phyloP scores from a whole-genome alignment of 2,113 vertebrate species.

The Coturnix japonica region DNA sequence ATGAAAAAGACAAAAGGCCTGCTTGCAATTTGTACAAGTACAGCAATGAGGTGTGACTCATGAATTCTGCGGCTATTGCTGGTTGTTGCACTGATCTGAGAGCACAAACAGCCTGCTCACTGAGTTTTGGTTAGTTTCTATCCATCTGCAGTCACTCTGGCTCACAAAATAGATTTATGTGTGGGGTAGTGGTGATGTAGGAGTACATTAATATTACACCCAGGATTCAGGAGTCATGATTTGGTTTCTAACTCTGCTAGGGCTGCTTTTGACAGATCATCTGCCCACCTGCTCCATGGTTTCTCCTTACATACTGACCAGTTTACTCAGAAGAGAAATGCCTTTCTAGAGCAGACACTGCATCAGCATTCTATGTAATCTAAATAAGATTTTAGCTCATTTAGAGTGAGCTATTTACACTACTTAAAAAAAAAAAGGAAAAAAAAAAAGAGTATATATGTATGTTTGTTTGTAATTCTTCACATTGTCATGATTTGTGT shows the following conservation, averaged over 20 bases:
- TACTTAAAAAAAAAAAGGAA: background rate
- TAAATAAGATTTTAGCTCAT: background rate
- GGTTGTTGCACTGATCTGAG: background rate
- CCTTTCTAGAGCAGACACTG: background rate
- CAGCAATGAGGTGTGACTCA: background rate
- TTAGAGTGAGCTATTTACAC: background rate
- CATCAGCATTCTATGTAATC: background rate
- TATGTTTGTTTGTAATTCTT: background rate
- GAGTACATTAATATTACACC: background rate
- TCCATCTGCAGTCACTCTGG: background rate
- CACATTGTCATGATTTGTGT: accelerated
- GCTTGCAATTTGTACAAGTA: background rate
- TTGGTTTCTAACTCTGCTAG: background rate
- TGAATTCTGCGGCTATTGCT: accelerated
- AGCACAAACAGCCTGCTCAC: background rate
- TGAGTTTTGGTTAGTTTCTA: background rate
- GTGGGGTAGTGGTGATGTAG: background rate
- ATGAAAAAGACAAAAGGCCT: background rate
- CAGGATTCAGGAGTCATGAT: background rate
- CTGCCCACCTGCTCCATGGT: background rate
- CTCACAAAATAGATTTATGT: background rate
- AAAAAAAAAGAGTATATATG: background rate
- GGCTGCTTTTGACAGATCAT: background rate
- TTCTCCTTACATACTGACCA: background rate
- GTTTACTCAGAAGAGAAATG: background rate